These are phyloP conservation scores for Ophiodon elongatus DNA, from an alignment of 2,113 vertebrate genomes.

Conservation along the genomic window DNA sequence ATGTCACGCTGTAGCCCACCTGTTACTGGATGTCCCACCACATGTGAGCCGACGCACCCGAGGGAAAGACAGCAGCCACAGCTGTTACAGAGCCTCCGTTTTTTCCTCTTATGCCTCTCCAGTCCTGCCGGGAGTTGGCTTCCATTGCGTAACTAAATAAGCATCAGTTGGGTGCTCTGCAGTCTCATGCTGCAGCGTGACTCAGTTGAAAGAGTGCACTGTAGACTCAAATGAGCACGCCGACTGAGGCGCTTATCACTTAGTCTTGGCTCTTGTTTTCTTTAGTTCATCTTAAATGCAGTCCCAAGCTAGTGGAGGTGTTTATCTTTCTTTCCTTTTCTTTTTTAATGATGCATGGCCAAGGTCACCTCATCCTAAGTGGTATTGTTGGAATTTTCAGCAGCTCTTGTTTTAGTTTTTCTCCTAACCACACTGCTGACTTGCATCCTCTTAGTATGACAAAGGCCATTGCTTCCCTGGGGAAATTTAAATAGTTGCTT, in stretches of 20 bases:
- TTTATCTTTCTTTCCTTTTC: not conserved
- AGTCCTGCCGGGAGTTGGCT: constrained; percentile 30
- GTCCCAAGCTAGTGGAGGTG: not conserved
- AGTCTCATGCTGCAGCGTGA: constrained; percentile 73
- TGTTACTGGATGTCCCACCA: constrained; percentile 44
- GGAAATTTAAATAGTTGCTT: constrained; percentile 45
- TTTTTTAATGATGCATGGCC: not conserved
- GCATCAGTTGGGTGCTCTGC: constrained; percentile 63
- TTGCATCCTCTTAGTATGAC: constrained; percentile 31
- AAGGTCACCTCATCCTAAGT: constrained; percentile 33
- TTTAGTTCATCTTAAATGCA: constrained; percentile 57
- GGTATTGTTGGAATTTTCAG: constrained; percentile 5
- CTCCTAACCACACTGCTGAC: constrained; percentile 37
- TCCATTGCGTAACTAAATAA: constrained; percentile 77
- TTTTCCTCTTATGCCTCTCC: constrained; percentile 13
- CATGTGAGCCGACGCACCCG: not conserved
- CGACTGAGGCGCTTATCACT: constrained; percentile 47
- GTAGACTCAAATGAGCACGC: constrained; percentile 63
- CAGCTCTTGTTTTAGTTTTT: constrained; percentile 30
- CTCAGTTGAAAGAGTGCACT: constrained; percentile 35
- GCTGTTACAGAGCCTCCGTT: constrained; percentile 33
- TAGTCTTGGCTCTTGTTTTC: constrained; percentile 48
- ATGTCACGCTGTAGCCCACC: constrained; percentile 27
- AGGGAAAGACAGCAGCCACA: constrained; percentile 10
- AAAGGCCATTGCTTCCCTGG: constrained; percentile 19